These are phyloP conservation scores for Rhopalosiphum maidis DNA, from an alignment of 1,140 invertebrate species.

Conservation along the genomic window DNA sequence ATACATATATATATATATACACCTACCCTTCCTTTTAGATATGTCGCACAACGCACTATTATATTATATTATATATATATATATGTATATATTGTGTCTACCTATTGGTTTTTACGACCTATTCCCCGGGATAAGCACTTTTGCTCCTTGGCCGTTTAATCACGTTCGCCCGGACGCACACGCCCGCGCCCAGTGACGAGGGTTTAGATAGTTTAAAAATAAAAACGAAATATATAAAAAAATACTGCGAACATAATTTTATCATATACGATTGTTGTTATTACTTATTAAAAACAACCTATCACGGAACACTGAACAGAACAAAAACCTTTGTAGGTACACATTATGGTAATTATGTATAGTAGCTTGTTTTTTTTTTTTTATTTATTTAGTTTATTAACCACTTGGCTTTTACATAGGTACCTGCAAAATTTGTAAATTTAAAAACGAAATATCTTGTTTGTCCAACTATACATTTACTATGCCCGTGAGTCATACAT, in stretches of 20 bases:
- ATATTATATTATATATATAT: not conserved
- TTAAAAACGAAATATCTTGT: not conserved
- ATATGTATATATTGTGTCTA: not conserved
- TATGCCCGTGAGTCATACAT: too few species aligned
- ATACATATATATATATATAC: too few species aligned
- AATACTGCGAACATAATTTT: not conserved
- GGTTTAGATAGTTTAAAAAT: not conserved
- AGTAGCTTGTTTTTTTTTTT: not conserved
- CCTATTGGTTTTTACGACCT: constrained; percentile 51
- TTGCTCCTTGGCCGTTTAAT: constrained; percentile 49
- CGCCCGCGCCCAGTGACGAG: not conserved
- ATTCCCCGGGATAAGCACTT: constrained; percentile 42
- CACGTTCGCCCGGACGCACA: constrained; percentile 11
- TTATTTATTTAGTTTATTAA: not conserved
- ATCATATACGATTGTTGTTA: not conserved
- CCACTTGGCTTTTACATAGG: not conserved
- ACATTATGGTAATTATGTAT: too few species aligned
- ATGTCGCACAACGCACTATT: not conserved
- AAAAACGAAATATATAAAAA: not conserved
- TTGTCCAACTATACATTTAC: too few species aligned
- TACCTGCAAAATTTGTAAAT: not conserved
- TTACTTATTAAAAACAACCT: not conserved
- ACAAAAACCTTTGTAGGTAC: too few species aligned
- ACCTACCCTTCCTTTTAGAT: not conserved
- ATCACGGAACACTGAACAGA: too few species aligned